Conservation (phyloP, 2,113 vertebrate genomes). For the Syngnathus typhle region DNA sequence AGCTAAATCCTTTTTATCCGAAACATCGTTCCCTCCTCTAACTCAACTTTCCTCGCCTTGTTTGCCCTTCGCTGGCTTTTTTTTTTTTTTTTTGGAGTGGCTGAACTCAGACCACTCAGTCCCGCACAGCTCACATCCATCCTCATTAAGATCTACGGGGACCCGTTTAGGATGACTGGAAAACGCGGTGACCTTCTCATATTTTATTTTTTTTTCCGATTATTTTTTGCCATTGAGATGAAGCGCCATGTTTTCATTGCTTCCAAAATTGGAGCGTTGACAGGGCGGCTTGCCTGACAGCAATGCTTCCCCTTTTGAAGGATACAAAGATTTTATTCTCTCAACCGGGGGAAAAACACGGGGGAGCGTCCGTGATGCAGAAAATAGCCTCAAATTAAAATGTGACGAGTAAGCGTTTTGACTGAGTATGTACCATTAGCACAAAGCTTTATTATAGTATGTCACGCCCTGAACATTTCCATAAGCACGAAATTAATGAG, state of each 20-base stretch:
- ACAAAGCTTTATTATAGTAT: constrained; percentile 36
- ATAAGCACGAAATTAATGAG: constrained; percentile 50
- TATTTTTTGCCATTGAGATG: constrained; percentile 35
- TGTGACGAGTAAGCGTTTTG: constrained; percentile 29
- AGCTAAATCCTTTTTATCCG: constrained; percentile 29
- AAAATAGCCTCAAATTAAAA: constrained; percentile 26
- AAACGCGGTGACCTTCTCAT: constrained; percentile 64
- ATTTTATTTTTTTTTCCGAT: constrained; percentile 45
- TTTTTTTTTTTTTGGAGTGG: constrained; percentile 6
- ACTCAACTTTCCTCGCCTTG: constrained; percentile 24
- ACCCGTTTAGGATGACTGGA: constrained; percentile 57
- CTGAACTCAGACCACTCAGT: constrained; percentile 41
- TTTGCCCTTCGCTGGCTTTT: constrained; percentile 35
- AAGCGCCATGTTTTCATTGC: constrained; percentile 29
- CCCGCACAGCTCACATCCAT: constrained; percentile 53
- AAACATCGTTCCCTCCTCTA: constrained; percentile 13
- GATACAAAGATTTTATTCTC: constrained; percentile 8
- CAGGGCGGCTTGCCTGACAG: not conserved
- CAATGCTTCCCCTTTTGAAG: constrained; percentile 2
- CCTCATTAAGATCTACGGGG: constrained; percentile 52
- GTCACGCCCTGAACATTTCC: constrained; percentile 35
- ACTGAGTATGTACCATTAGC: constrained; percentile 23
- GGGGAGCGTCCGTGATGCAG: constrained; percentile 20
- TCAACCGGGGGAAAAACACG: constrained; percentile 13
- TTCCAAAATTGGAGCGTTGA: constrained; percentile 14